A percentile compares a stretch with the other conserved stretches of the same genome.
Conservation (phyloP, 2,797 vertebrate genomes). For the Scyliorhinus canicula region DNA sequence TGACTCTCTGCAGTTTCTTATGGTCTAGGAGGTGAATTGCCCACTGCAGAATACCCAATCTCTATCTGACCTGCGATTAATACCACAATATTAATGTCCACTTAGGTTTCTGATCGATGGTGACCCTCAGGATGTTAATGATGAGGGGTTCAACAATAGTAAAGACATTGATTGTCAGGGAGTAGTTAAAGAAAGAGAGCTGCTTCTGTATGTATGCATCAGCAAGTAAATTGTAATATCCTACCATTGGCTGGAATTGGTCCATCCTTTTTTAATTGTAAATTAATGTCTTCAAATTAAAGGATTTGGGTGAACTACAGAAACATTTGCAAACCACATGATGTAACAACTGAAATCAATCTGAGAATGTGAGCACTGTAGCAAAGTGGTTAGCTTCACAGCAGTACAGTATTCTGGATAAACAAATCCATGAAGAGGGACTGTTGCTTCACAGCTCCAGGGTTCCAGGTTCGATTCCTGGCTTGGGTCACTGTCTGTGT, state of each 20-base stretch:
- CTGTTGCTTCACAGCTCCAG: no score
- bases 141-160: background rate
- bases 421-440: no score
- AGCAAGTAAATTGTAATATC: background rate
- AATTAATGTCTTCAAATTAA: background rate
- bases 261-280: background rate
- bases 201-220: background rate
- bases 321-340: background rate
- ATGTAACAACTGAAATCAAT: background rate
- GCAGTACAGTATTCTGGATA: no score
- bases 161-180: background rate
- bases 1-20: no score
- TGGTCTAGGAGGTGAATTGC: background rate
- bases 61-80: background rate
- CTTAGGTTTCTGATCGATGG: background rate
- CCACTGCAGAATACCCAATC: background rate
- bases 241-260: background rate
- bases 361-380: no score
- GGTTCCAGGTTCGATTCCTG: no score
- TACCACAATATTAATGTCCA: background rate
- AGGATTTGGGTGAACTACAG: background rate
- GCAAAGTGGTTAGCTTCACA: no score
- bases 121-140: background rate
- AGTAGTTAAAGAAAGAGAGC: background rate
- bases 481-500: no score